Base-by-base conservation (phyloP, 2,888 invertebrate genomes). In the Lepidocyrtinus sp. region DNA sequence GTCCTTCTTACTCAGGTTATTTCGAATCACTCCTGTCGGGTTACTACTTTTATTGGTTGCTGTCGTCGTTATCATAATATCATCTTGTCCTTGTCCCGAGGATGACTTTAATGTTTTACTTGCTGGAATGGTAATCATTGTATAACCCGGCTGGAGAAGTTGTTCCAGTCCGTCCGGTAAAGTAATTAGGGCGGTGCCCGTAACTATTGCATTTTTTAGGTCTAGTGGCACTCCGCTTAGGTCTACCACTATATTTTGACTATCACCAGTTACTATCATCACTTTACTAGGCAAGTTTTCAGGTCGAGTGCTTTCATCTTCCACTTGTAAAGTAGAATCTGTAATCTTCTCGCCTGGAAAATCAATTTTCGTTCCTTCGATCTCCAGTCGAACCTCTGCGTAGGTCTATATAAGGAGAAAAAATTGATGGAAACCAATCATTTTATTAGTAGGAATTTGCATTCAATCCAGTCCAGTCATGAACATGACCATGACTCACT, bases 201-300 rank as follows among this genome's bases (percentile, higher is more conserved):
- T 83, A n/a, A 86, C 79, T 27, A 86, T 86, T 64, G 86, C 86
- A 26, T 85, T 84, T 64, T 85, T 75, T 21, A 86, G 67, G 50
- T 85, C 85, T 2, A 72, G 69, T 1, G 86, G 86, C 45, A 86
- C 78, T 9, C 77, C 84, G 63, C 80, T 82, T 15, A 86, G 77
- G 68, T 86, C 86, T 24, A 86, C 86, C 26, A 86, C 85, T 77
- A 86, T 83, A 55, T 86, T 86, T 78, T 86, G 83, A 83, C 85
- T 85, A 81, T 86, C 86, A 75, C 86, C 86, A 15, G 85, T 83
- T 63, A 86, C 85, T 73, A 86, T 83, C 86, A 86, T 86, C 80
- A 86, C 86, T 83, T 85, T 84, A 45, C 76, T 77, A 12, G 76
- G 76, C 19, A 76, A 64, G 19, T 75, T 21, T 21, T 68, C 63